Conservation (phyloP, 2,888 invertebrate genomes). For the Glaucopsyche alexis region DNA sequence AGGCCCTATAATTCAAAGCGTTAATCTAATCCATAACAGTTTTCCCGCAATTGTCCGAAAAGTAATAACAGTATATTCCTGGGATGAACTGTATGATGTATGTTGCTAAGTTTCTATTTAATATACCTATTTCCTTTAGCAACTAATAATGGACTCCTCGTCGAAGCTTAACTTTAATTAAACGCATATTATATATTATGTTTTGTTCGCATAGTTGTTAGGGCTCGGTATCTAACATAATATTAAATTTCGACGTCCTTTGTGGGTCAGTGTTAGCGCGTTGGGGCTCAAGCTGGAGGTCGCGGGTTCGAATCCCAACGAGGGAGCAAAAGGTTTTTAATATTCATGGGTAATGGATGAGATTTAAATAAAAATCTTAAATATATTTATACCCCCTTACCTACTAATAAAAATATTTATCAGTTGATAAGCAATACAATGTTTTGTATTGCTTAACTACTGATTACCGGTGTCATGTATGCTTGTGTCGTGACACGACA, state of each 20-base stretch:
- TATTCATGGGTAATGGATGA: no score
- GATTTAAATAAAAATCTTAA: no score
- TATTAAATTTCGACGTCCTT: background rate
- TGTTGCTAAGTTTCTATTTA: background rate
- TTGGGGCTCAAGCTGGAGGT: no score
- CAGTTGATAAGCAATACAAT: no score
- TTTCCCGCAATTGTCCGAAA: conserved; percentile 48
- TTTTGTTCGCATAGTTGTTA: conserved; percentile 15
- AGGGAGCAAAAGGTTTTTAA: no score
- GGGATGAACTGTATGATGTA: conserved; percentile 14
- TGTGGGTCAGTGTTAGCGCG: no score
- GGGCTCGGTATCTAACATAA: background rate
- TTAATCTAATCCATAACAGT: conserved; percentile 54
- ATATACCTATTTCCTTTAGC: background rate
- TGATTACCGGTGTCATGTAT: no score
- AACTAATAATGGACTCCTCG: conserved; percentile 22
- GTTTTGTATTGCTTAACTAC: no score
- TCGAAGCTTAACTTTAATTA: conserved; percentile 13
- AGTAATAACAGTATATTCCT: conserved; percentile 53
- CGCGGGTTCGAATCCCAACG: no score
- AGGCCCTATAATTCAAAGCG: background rate
- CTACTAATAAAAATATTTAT: no score
- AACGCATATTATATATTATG: conserved; percentile 15
- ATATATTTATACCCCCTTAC: no score
- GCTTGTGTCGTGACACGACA: no score